Evolutionary conservation across 2,797 vertebrate species (phyloP), one percentile per base, ranked within the genome.

Genomic region (Propithecus deckenii): DNA sequence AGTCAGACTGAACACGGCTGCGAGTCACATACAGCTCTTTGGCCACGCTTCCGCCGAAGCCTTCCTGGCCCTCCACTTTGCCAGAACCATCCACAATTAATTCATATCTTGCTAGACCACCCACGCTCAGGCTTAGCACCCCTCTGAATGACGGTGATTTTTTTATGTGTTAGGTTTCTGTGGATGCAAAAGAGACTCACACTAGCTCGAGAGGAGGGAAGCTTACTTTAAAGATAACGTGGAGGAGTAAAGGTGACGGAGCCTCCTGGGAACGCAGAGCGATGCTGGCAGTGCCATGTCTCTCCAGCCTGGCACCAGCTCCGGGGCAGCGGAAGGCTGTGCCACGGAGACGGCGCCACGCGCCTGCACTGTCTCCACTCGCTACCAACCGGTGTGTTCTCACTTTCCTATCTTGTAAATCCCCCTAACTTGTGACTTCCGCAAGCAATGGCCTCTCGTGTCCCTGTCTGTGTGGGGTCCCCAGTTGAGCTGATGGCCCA

Each of bases 71-170:
- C 52, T 28, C 12, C 12, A 5, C 32, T 86, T 78, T 41, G 52
- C 87, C 46, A 48, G 10, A 13, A 9, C 0, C 0, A 4, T 28
- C 38, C 9, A 4, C 14, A 4, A 0, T 65, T 67, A 17, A 7
- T 23, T 92, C 43, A 1, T 6, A 5, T 32, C 35, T 79, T 32
- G 18, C 46, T 46, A 10, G 17, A 35, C 25, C 28, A 20, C 7
- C 17, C 0, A 0, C 4, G 2, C 2, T 57, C 0, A 0, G 23
- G 11, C 72, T 52, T 8, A 0, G 46, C 59, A 5, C 22, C 52
- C 59, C 11, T 23, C 15, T 3, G 22, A 18, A 41, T 0, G 1
- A 8, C 0, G 2, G 43, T 8, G 30, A 35, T 7, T 23, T 1
- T 18, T 59, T 65, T 35, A 10, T 0, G 4, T 20, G 1, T 41